phyloP scores from a whole-genome alignment of 2,113 vertebrate species.

The Tautogolabrus adspersus region DNA sequence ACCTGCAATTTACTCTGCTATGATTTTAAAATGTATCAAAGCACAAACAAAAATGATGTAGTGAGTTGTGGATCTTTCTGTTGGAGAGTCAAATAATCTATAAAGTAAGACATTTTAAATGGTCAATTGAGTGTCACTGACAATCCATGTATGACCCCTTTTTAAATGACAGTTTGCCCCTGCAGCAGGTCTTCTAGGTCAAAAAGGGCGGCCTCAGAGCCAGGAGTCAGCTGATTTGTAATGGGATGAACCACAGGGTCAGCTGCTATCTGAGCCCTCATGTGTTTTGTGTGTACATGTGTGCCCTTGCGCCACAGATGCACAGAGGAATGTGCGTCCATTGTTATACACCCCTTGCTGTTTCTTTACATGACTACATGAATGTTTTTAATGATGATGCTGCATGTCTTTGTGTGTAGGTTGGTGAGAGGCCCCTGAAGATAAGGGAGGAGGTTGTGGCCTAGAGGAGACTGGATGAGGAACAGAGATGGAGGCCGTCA shows the following conservation, averaged over 20 bases:
- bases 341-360: background rate
- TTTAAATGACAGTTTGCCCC: background rate
- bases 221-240: constrained; percentile 52
- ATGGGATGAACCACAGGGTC: constrained; percentile 50
- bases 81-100: too few relatives aligned
- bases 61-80: too few relatives aligned
- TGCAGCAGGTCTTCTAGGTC: background rate
- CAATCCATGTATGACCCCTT: background rate
- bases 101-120: background rate
- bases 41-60: background rate
- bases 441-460: constrained; percentile 81
- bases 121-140: background rate
- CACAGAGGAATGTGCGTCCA: constrained; percentile 3
- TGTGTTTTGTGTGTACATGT: constrained; percentile 18
- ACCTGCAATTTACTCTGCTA: background rate
- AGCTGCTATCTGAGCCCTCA: constrained; percentile 32
- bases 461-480: constrained; percentile 86
- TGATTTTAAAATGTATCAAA: background rate
- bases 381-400: background rate
- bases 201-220: constrained; percentile 26
- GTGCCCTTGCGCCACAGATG: background rate
- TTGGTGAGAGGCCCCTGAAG: constrained; percentile 85
- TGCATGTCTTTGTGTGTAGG: constrained; percentile 58
- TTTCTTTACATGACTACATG: constrained; percentile 12
- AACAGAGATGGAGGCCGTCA: constrained; percentile 83